These are phyloP conservation scores for Trematomus bernacchii DNA, from an alignment of 2,797 vertebrate species.

Conservation along the genomic window DNA sequence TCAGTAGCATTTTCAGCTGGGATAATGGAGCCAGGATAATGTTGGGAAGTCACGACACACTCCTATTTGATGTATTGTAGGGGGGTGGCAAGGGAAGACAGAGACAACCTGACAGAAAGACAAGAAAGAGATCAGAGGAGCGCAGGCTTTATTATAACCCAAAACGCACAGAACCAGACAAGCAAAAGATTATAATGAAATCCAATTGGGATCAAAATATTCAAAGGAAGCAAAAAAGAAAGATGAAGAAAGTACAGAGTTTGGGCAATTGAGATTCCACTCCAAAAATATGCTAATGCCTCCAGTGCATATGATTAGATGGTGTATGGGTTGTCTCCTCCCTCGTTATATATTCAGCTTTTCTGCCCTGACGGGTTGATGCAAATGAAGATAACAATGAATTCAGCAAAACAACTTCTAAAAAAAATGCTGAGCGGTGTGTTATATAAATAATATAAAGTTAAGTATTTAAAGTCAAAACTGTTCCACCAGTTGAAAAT, in stretches of 20 bases:
- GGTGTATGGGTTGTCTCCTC: constrained; percentile 43
- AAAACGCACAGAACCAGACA: constrained; percentile 11
- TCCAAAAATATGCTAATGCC: constrained; percentile 64
- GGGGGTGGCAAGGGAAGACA: constrained; percentile 20
- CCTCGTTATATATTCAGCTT: constrained; percentile 58
- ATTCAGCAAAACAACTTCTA: constrained; percentile 39
- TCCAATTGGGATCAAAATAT: constrained; percentile 58
- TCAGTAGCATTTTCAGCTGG: constrained; percentile 1
- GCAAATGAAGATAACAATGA: constrained; percentile 59
- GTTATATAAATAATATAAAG: constrained; percentile 35
- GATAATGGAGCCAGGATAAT: constrained; percentile 6
- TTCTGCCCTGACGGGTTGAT: constrained; percentile 61
- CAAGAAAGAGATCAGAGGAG: constrained; percentile 31
- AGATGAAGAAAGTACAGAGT: constrained; percentile 38
- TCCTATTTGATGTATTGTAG: constrained; percentile 16
- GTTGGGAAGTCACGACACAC: constrained; percentile 10
- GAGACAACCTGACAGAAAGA: constrained; percentile 31
- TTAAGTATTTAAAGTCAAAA: too few species aligned
- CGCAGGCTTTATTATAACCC: background rate
- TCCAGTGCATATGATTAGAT: constrained; percentile 63
- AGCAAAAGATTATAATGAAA: constrained; percentile 42
- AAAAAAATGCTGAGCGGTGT: constrained; percentile 17
- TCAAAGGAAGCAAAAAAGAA: constrained; percentile 47
- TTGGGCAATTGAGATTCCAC: constrained; percentile 54
- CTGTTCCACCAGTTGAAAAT: too few species aligned